Percentiles rank a stretch among this genome's conserved stretches.
These are phyloP conservation scores for Hydractinia echinata DNA, from an alignment of 30 jellyfish, hydroid and myxozoan genomes.

Conservation along the genomic window DNA sequence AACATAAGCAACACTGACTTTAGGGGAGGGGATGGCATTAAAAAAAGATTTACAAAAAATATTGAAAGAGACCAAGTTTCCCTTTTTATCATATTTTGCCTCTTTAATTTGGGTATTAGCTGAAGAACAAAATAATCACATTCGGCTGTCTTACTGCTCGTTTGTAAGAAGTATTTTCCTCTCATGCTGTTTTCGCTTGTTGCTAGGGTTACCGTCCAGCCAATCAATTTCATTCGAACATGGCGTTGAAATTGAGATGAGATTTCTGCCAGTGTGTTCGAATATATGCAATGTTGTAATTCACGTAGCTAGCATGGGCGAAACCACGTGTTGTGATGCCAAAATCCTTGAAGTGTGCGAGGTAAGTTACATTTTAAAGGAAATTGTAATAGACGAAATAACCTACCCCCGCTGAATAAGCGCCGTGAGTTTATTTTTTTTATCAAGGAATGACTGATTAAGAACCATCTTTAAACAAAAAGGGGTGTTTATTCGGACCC, in stretches of 20 bases:
- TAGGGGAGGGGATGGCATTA: too few species aligned
- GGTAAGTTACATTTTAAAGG: slow-evolving; percentile 39
- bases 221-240: slow-evolving; percentile 38
- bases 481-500: too few species aligned
- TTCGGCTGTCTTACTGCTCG: not conserved
- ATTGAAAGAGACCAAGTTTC: too few species aligned
- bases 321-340: slow-evolving; percentile 61
- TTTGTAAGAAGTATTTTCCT: not conserved
- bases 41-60: too few species aligned
- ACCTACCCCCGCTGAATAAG: too few species aligned
- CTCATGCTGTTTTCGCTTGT: not conserved
- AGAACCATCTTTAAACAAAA: too few species aligned
- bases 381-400: too few species aligned
- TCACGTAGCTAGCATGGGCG: slow-evolving; percentile 57
- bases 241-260: slow-evolving; percentile 50
- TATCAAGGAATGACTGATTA: too few species aligned
- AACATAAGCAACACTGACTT: too few species aligned
- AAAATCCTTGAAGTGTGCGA: slow-evolving; percentile 46
- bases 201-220: slow-evolving; percentile 71
- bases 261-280: slow-evolving; percentile 68
- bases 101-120: too few species aligned
- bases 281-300: slow-evolving; percentile 53
- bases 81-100: too few species aligned
- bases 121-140: not conserved
- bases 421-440: too few species aligned